A percentile compares a stretch with the other conserved stretches of the same genome.
Evolutionary conservation across 2,888 invertebrate genomes (phyloP).

Genomic region (Bhutanitis thaidina): DNA sequence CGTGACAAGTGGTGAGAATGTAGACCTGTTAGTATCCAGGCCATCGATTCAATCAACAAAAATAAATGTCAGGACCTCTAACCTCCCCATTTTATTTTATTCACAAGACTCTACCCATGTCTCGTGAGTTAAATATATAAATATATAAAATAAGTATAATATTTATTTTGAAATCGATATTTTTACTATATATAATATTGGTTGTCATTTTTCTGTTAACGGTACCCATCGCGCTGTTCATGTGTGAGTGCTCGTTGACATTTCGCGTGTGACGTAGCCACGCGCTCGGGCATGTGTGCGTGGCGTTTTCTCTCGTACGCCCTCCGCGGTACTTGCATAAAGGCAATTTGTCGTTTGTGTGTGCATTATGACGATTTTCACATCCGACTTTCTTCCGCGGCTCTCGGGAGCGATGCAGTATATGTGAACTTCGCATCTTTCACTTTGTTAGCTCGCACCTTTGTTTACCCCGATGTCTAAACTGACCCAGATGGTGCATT

Average conservation of each 20-base stretch:
- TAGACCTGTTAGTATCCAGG: no score
- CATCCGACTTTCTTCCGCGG: slow-evolving; percentile 75
- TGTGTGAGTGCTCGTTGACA: slow-evolving; percentile 38
- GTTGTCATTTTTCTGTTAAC: slow-evolving; percentile 30
- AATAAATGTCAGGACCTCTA: no score
- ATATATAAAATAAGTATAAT: no score
- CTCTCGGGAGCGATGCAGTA: slow-evolving; percentile 21
- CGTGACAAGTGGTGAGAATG: no score
- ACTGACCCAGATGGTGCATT: slow-evolving; percentile 34
- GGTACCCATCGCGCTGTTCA: slow-evolving; percentile 31
- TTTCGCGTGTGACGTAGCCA: slow-evolving; percentile 30
- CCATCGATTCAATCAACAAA: no score
- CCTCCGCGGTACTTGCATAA: slow-evolving; percentile 49
- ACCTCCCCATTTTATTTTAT: no score
- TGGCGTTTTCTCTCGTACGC: slow-evolving; percentile 47
- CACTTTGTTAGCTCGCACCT: slow-evolving; percentile 53
- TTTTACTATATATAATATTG: no score
- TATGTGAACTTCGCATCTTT: slow-evolving; percentile 43
- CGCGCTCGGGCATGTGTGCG: slow-evolving; percentile 31
- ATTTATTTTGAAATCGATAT: no score
- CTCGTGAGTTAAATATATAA: no score
- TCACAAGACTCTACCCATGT: no score
- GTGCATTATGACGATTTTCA: slow-evolving; percentile 73
- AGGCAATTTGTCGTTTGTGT: slow-evolving; percentile 49
- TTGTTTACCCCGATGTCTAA: slow-evolving; percentile 60